Conservation (phyloP, 92 coral and sea anemone species). For the Heteractis magnifica region DNA sequence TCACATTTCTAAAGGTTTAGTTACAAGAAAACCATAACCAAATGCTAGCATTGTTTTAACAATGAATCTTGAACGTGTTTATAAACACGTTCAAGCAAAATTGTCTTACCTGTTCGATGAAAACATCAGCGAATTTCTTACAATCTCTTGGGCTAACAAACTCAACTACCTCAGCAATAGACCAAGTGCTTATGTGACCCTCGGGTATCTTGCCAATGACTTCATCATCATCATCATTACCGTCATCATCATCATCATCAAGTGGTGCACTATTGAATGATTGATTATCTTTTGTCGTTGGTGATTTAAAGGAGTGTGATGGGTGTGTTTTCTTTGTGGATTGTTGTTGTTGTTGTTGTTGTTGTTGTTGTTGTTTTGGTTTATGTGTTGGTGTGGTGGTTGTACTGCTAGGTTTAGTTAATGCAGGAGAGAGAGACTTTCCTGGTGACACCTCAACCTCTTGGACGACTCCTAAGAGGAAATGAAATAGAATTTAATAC, state of each 20-base stretch:
- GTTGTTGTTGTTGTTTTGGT: neutral
- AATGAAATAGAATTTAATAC: neutral
- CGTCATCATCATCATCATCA: neutral
- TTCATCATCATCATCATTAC: neutral
- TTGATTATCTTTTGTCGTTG: neutral
- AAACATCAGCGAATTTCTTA: slow-evolving; percentile 58
- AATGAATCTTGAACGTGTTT: too few species aligned
- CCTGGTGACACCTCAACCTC: neutral
- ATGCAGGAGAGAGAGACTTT: neutral
- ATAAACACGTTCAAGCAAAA: neutral
- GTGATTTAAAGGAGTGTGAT: too few species aligned
- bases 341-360: neutral
- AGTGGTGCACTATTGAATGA: neutral
- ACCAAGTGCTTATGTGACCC: slow-evolving; percentile 63
- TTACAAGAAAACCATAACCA: too few species aligned
- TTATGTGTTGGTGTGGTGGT: neutral
- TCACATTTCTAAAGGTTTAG: too few species aligned
- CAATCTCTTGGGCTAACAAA: slow-evolving; percentile 67
- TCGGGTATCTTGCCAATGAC: slow-evolving; percentile 24
- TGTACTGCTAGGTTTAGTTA: slow-evolving; percentile 18
- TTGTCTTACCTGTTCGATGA: slow-evolving; percentile 65
- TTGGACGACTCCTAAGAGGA: neutral
- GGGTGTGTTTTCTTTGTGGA: neutral
- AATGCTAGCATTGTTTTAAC: too few species aligned
- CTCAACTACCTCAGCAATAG: slow-evolving; percentile 58